Base-by-base conservation (phyloP, 2,888 invertebrate species). In the Drosophila meridiana region DNA sequence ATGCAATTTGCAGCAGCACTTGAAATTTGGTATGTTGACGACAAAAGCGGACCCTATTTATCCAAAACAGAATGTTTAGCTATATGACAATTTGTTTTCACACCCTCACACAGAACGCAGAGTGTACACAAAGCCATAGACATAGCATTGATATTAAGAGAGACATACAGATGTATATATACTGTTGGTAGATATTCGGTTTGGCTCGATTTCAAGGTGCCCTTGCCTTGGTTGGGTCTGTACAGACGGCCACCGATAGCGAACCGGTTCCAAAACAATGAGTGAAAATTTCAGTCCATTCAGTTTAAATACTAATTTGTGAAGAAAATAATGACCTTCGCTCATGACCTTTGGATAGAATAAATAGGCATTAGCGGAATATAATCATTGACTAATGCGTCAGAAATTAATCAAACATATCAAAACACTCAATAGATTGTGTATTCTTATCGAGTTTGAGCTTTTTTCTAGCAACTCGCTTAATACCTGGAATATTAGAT, bases 201-300 rank as follows among this genome's bases (percentile, higher is more conserved):
- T 75, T 71, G 78, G 72, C 65, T 76, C 62, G 56, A 68, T 83
- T 67, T 82, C 83, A 86, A 86, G 83, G 83, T 83, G 83, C 83
- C 83, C 87, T 83, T 86, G 83, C 59, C 65, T 4, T 20, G 67
- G 61, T 63, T 71, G 68, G 53, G 34, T 48, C 28, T 58, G 38
- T 38, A 36, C 43, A 28, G 14, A 40, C 60, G 57, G 36, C 28
- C n/a, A 20, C 50, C 52, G 50, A 47, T 34, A 61, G 48, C 61
- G 66, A 83, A 81, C 83, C 77, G 79, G 83, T 83, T 86, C 73
- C 59, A 58, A 81, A 85, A 79, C 73, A 79, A 64, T 60, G n/a
- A 71, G 67, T 65, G 55, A 72, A 87, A 73, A 82, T 75, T 71
- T 8, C 14, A 63, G 43, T 42, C 6, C 38, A 69, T 61, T 48